phyloP scores from a whole-genome alignment of 2,113 vertebrate species.

The Marmota flaviventris region DNA sequence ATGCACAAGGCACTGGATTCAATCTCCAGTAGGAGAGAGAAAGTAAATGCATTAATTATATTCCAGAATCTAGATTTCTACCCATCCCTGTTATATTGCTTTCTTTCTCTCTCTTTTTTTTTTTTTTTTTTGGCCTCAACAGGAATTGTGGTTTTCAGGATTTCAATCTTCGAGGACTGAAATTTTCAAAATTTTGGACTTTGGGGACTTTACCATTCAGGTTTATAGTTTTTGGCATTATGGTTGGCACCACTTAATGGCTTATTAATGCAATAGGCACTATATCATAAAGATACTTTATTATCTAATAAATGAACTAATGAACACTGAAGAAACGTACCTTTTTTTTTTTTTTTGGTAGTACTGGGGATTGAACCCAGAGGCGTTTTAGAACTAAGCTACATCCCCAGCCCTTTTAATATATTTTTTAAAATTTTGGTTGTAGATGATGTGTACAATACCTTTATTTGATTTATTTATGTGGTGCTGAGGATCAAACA shows the following conservation, averaged over 20 bases:
- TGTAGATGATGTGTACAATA: no score
- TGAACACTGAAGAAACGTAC: background rate
- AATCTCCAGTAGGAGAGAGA: no score
- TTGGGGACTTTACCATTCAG: background rate
- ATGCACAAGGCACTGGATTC: no score
- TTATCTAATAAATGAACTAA: background rate
- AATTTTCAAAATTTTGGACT: background rate
- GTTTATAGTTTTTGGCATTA: background rate
- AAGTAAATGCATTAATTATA: no score
- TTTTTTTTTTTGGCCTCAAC: background rate
- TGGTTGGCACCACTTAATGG: background rate
- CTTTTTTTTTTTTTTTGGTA: no score
- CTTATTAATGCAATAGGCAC: background rate
- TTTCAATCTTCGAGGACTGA: background rate
- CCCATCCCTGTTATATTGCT: background rate
- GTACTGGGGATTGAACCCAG: no score
- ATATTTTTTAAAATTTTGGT: no score
- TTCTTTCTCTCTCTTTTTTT: no score
- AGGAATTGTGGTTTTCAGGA: background rate
- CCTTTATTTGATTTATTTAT: no score
- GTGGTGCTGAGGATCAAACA: no score
- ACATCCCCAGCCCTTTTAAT: no score
- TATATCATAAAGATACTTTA: background rate
- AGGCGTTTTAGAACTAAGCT: no score
- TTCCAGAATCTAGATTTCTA: background rate